Base-by-base conservation (phyloP, 37 sponge, comb jelly and placozoan species). In the Geodia barretti region DNA sequence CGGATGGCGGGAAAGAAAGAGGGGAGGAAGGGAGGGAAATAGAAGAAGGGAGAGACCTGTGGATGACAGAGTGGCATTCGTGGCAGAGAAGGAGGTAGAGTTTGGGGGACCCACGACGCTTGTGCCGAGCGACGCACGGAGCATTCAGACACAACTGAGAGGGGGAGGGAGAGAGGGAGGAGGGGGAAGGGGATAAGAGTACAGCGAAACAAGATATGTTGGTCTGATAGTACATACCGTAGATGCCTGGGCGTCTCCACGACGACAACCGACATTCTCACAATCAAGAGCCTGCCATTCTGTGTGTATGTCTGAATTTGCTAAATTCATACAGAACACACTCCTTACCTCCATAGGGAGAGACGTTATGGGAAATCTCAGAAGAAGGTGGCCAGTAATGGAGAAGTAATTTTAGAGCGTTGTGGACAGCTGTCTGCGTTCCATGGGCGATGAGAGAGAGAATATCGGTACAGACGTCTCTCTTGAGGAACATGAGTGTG, bases 401-500 rank as follows among this genome's bases (percentile, higher is more conserved):
- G n/a, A 79, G 71, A 25, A 90, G 67, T 4, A 90, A 43, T 23
- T 75, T 75, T 8, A 90, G 58, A 24, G 90, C 85, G 39, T 79
- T 90, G 11, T 39, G 63, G 21, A 85, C 76, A n/a, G 68, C 72
- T 14, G 9, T 60, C 11, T 62, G 33, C 0, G 85, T 84, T 19
- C 90, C 90, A 47, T 64, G 79, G 24, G 85, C 81, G 64, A 90
- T 80, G 0, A 80, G 81, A 41, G 80, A 74, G 28, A 90, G 64
- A 38, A 90, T 42, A 43, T 90, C 90, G 38, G 47, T 73, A 54
- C 87, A 86, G 54, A 91, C 79, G 38, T 91, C 72, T 47, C 75
- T 86, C 82, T 91, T 91, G 42, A 91, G 77, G 47, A 34, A 67
- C 92, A 91, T 91, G 66, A 91, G 77, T 0, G 82, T 79, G 70